Conservation (phyloP, 2,113 vertebrate genomes). For the Ammodytes marinus region DNA sequence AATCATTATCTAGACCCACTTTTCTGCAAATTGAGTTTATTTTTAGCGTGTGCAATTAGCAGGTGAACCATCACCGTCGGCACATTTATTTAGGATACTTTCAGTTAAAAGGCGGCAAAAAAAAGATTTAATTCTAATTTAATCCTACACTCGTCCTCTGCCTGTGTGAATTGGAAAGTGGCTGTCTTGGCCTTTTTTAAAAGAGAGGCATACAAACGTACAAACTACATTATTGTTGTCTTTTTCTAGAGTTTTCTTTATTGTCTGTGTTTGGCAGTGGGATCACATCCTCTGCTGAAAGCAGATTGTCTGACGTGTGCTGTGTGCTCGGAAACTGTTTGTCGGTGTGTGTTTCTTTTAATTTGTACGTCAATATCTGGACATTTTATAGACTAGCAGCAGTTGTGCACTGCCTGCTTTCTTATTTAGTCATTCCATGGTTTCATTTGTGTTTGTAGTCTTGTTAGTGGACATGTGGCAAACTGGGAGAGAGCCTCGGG, state of each 20-base stretch:
- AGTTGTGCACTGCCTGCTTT: slow-evolving; percentile 36
- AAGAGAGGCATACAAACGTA: slow-evolving; percentile 38
- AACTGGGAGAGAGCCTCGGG: slow-evolving; percentile 44
- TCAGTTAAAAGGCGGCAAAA: slow-evolving; percentile 29
- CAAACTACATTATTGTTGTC: slow-evolving; percentile 50
- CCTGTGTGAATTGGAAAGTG: slow-evolving; percentile 22
- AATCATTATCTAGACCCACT: slow-evolving; percentile 54
- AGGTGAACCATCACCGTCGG: slow-evolving; percentile 47
- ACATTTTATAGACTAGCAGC: slow-evolving; percentile 55
- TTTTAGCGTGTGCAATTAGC: slow-evolving; percentile 64
- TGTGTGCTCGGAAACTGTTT: slow-evolving; percentile 44
- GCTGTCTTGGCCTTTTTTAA: slow-evolving; percentile 12
- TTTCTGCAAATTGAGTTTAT: slow-evolving; percentile 63
- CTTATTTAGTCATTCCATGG: slow-evolving; percentile 73
- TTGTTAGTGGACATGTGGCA: slow-evolving; percentile 36
- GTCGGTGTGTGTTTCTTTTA: slow-evolving; percentile 13
- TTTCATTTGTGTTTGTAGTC: slow-evolving; percentile 65
- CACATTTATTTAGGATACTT: slow-evolving; percentile 62
- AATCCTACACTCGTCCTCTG: too few relatives aligned
- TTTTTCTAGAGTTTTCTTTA: slow-evolving; percentile 56
- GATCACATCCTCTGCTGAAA: slow-evolving; percentile 23
- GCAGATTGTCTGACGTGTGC: slow-evolving; percentile 35
- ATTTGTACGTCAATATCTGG: slow-evolving; percentile 40
- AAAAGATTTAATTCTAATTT: slow-evolving; percentile 33
- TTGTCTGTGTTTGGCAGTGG: slow-evolving; percentile 19